These are phyloP conservation scores for Macrophya annulata DNA, from an alignment of 2,888 invertebrate genomes.

Conservation along the genomic window DNA sequence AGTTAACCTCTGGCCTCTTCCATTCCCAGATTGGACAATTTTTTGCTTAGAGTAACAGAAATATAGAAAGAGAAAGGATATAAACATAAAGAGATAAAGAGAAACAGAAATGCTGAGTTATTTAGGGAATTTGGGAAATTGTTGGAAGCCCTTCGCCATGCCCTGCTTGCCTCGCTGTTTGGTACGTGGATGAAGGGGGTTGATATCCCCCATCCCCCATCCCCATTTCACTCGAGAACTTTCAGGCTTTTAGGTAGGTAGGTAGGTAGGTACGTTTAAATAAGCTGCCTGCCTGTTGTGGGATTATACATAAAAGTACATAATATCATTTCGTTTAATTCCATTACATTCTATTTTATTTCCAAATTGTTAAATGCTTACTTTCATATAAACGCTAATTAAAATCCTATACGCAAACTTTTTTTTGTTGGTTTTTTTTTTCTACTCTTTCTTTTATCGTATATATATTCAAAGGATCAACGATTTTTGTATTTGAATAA, in stretches of 20 bases:
- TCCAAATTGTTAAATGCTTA: not conserved
- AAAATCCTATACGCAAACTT: not conserved
- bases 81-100: too few species aligned
- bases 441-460: not conserved
- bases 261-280: too few species aligned
- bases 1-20: not conserved
- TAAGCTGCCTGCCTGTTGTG: not conserved
- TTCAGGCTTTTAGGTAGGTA: not conserved
- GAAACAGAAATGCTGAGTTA: not conserved
- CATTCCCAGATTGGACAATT: constrained; percentile 49
- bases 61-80: not conserved
- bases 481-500: not conserved
- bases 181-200: not conserved
- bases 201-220: not conserved
- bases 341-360: too few species aligned
- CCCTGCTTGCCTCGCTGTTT: not conserved
- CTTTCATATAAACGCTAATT: not conserved
- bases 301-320: not conserved
- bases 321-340: not conserved
- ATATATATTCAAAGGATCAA: not conserved
- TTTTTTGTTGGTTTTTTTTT: not conserved
- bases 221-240: not conserved
- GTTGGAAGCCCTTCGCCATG: not conserved
- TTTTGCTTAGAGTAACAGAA: not conserved
- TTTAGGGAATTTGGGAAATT: not conserved